These are phyloP conservation scores for Scaptomyza polygonia DNA, from an alignment of 2,888 invertebrate species.

Conservation along the genomic window DNA sequence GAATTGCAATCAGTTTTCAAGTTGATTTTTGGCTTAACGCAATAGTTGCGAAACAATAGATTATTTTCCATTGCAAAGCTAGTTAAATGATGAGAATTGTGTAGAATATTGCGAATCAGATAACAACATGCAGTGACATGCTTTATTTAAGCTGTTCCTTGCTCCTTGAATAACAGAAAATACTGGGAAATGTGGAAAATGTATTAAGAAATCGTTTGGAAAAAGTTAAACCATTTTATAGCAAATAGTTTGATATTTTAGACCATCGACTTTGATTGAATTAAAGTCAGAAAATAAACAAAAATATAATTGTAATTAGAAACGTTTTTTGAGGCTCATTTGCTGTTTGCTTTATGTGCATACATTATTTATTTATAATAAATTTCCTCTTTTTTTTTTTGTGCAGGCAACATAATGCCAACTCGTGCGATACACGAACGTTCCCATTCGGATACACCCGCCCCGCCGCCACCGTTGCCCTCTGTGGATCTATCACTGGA, in stretches of 20 bases:
- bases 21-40: too few relatives aligned
- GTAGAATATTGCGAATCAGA: too few relatives aligned
- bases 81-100: too few relatives aligned
- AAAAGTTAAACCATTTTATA: not conserved
- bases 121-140: too few relatives aligned
- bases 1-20: too few relatives aligned
- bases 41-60: too few relatives aligned
- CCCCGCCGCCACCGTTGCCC: constrained; percentile 91
- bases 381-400: not conserved
- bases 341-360: too few relatives aligned
- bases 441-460: constrained; percentile 92
- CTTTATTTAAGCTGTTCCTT: too few relatives aligned
- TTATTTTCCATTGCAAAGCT: not conserved
- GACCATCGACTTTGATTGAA: not conserved
- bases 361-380: not conserved
- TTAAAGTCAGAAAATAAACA: too few relatives aligned
- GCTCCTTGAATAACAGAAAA: too few relatives aligned
- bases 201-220: not conserved
- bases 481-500: constrained; percentile 96
- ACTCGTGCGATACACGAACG: constrained; percentile 90
- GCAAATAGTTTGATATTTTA: not conserved
- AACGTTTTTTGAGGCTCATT: too few relatives aligned
- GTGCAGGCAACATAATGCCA: constrained; percentile 71
- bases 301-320: not conserved
- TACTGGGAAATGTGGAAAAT: too few relatives aligned